Evolutionary conservation across 2,797 vertebrate species (phyloP).

Genomic region (Pangasius mekongensis): DNA sequence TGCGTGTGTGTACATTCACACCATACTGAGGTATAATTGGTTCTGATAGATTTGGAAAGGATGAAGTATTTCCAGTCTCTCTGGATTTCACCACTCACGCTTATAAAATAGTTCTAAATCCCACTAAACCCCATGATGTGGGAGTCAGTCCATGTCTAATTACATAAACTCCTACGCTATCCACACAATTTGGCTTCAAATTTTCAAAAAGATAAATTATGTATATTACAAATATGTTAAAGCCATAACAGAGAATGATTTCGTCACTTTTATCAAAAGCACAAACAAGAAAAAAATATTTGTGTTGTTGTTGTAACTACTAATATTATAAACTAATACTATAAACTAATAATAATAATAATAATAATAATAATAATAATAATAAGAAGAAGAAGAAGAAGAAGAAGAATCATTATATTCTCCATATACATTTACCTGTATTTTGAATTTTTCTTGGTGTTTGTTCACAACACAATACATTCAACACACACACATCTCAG

Average conservation of each 20-base stretch:
- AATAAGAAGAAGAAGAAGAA: background rate
- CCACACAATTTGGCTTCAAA: constrained; percentile 4
- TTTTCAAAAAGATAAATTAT: background rate
- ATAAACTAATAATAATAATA: too few species aligned
- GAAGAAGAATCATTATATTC: too few species aligned
- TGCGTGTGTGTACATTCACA: constrained; percentile 52
- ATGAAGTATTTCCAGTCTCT: constrained; percentile 73
- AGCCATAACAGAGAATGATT: background rate
- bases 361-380: background rate
- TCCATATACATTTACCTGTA: too few species aligned
- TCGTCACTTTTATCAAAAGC: background rate
- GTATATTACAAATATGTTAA: constrained; percentile 2
- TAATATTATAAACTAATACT: too few species aligned
- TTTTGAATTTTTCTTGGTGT: too few species aligned
- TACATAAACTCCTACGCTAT: constrained; percentile 12
- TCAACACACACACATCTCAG: too few species aligned
- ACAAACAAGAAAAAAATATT: background rate
- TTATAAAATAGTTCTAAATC: constrained; percentile 52
- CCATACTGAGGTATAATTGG: constrained; percentile 66
- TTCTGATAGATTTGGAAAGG: constrained; percentile 74
- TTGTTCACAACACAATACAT: too few species aligned
- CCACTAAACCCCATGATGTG: constrained; percentile 19
- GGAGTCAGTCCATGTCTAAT: constrained; percentile 16
- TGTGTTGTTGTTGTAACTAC: background rate
- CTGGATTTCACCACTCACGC: constrained; percentile 67